Conservation (phyloP, 2,113 vertebrate genomes). For the Columbina picui region DNA sequence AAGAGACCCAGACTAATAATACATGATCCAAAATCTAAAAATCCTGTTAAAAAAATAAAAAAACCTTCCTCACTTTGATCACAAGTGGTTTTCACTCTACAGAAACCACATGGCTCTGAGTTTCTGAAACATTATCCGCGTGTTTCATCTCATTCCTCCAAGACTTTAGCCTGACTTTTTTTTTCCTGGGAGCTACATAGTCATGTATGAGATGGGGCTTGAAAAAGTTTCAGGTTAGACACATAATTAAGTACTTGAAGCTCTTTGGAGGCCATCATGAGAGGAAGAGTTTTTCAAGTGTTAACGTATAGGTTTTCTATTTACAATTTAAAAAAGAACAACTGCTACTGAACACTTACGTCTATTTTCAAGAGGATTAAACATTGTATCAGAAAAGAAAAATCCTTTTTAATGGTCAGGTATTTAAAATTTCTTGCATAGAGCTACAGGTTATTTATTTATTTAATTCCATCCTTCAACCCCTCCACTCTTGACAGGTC, state of each 20-base stretch:
- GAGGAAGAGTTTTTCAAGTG: not conserved
- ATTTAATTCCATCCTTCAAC: not conserved
- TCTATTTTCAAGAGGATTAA: not conserved
- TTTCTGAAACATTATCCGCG: not conserved
- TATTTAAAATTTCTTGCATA: not conserved
- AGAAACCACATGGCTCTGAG: slow-evolving; percentile 38
- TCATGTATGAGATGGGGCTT: not conserved
- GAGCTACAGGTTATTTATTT: not conserved
- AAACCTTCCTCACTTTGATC: slow-evolving; percentile 16
- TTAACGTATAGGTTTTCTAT: not conserved
- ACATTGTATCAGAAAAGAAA: not conserved
- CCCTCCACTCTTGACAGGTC: not conserved
- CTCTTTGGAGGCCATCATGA: not conserved
- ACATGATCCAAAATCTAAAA: slow-evolving; percentile 4
- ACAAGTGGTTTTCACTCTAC: not conserved
- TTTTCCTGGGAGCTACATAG: not conserved
- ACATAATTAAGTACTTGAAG: not conserved
- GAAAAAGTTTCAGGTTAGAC: not conserved
- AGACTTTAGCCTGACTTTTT: not conserved
- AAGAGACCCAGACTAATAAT: not conserved
- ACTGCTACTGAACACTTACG: not conserved
- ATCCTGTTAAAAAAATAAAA: not conserved
- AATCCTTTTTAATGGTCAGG: not conserved
- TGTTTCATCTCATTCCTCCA: slow-evolving; percentile 8
- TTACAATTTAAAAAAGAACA: not conserved